phyloP scores from a whole-genome alignment of 2,888 invertebrate genomes.

The Thelaira solivaga region DNA sequence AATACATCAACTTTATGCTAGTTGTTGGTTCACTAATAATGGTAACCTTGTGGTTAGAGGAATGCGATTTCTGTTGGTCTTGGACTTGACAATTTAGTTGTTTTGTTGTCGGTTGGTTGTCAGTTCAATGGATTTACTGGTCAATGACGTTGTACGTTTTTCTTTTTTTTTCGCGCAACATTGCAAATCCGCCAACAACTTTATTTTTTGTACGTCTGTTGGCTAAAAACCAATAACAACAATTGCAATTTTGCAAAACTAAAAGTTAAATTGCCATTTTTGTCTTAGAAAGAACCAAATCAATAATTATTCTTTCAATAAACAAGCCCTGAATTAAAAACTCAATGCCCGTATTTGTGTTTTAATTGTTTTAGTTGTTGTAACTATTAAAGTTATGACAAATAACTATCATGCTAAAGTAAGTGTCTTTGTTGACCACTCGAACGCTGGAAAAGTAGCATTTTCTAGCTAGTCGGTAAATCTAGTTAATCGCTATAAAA shows the following conservation, averaged over 20 bases:
- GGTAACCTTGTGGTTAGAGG: slow-evolving; percentile 62
- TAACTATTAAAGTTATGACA: no score
- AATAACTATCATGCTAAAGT: no score
- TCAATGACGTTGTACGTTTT: slow-evolving; percentile 53
- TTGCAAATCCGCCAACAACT: slow-evolving; percentile 32
- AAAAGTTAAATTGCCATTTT: background rate
- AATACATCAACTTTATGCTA: background rate
- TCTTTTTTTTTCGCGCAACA: slow-evolving; percentile 21
- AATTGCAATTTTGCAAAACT: background rate
- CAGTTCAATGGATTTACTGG: slow-evolving; percentile 56
- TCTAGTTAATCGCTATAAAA: no score
- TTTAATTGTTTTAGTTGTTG: no score
- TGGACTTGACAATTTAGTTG: slow-evolving; percentile 62
- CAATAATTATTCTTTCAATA: background rate
- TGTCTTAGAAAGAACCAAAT: no score
- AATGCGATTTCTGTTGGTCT: slow-evolving; percentile 63
- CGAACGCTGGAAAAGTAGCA: no score
- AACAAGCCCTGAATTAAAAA: no score
- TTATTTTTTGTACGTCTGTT: no score
- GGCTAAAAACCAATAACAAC: background rate
- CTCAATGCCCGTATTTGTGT: background rate
- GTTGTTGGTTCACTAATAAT: slow-evolving; percentile 37
- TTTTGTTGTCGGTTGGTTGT: slow-evolving; percentile 51
- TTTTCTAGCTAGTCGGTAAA: no score
- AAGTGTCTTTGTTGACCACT: no score